Evolutionary conservation across 2,113 vertebrate genomes (phyloP).

Genomic region (Mohoua ochrocephala): DNA sequence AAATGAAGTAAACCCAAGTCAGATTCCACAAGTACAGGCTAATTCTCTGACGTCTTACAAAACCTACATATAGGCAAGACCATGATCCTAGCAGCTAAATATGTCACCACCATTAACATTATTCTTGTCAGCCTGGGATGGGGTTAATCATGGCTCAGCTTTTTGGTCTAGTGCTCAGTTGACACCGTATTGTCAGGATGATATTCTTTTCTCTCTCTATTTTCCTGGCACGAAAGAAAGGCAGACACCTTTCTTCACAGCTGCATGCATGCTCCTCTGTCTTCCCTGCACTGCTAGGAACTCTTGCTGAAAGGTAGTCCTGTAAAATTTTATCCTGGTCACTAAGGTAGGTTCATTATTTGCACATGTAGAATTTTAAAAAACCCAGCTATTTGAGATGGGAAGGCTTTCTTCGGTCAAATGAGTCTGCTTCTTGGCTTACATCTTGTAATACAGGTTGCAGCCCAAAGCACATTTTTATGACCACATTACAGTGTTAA

Average conservation of each 20-base stretch:
- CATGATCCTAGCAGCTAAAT: not conserved
- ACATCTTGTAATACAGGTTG: constrained; percentile 53
- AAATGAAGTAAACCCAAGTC: not conserved
- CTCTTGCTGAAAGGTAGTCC: not conserved
- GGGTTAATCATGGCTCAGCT: not conserved
- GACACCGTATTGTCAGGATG: not conserved
- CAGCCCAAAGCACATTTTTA: constrained; percentile 60
- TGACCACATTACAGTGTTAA: constrained; percentile 9
- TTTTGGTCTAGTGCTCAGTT: not conserved
- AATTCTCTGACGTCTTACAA: not conserved
- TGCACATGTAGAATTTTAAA: not conserved
- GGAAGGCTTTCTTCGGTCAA: constrained; percentile 42
- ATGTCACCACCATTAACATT: not conserved
- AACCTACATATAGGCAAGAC: not conserved
- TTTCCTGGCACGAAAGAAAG: not conserved
- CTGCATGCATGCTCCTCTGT: not conserved
- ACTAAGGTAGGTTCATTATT: not conserved
- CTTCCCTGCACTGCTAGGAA: not conserved
- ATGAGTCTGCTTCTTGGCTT: constrained; percentile 36
- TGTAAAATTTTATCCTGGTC: not conserved
- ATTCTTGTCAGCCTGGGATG: not conserved
- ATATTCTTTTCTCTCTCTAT: not conserved
- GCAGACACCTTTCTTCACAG: not conserved
- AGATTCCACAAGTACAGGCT: not conserved
- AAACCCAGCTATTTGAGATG: not conserved